phyloP scores from a whole-genome alignment of 2,797 vertebrate genomes.

The Cryptoblepharus egeriae region DNA sequence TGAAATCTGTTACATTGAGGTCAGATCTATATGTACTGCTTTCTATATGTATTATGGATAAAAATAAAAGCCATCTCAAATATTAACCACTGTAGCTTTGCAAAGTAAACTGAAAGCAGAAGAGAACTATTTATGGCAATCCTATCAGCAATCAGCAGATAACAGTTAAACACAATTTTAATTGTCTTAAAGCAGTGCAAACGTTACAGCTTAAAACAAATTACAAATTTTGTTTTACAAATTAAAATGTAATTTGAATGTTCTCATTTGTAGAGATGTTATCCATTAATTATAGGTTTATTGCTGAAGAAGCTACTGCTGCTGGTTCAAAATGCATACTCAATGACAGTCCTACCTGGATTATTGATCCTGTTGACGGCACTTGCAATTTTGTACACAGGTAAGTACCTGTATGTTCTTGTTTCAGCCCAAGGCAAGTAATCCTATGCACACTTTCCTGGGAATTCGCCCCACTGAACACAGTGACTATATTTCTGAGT shows the following conservation, averaged over 20 bases:
- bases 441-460: too few species aligned
- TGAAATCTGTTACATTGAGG: too few species aligned
- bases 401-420: conserved; percentile 68
- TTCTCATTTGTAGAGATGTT: conserved; percentile 23
- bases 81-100: neutral
- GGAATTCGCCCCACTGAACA: too few species aligned
- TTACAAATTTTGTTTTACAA: too few species aligned
- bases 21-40: too few species aligned
- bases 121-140: neutral
- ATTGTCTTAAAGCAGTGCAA: too few species aligned
- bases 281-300: conserved; percentile 79
- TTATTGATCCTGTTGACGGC: conserved; percentile 89
- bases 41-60: neutral
- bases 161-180: neutral
- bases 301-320: conserved; percentile 88
- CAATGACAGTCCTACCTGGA: conserved; percentile 85
- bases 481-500: too few species aligned
- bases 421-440: neutral
- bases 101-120: neutral
- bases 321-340: conserved; percentile 85
- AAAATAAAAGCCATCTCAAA: neutral
- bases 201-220: too few species aligned
- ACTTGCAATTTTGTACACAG: conserved; percentile 91
- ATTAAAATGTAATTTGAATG: too few species aligned
- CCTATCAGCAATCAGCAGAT: too few species aligned